A percentile compares a stretch with the other conserved stretches of the same genome.
Conservation (phyloP, 1,140 invertebrate genomes). For the Fopius arisanus region DNA sequence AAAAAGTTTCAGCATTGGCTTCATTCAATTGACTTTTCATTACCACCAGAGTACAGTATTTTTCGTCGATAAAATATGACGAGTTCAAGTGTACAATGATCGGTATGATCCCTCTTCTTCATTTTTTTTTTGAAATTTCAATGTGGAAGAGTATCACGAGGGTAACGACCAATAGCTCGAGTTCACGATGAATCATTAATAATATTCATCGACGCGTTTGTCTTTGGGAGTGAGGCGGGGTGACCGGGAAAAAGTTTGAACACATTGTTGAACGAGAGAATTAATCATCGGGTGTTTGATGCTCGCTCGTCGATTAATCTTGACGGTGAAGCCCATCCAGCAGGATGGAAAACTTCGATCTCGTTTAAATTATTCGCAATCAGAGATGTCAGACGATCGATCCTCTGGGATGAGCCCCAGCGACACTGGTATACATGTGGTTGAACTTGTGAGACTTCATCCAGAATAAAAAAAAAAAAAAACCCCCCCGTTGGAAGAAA, state of each 20-base stretch:
- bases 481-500: neutral
- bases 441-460: slow-evolving; percentile 2
- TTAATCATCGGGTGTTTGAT: neutral
- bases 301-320: neutral
- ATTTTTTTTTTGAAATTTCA: too few species aligned
- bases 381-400: neutral
- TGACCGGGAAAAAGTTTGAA: neutral
- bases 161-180: too few species aligned
- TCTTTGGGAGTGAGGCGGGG: neutral
- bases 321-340: neutral
- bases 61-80: too few species aligned
- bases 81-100: too few species aligned
- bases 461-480: neutral
- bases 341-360: neutral
- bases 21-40: too few species aligned
- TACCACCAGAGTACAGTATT: too few species aligned
- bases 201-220: neutral
- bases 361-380: neutral
- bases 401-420: neutral
- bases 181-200: too few species aligned
- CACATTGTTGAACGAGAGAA: neutral
- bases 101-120: too few species aligned
- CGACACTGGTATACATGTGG: neutral
- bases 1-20: neutral
- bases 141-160: too few species aligned